Evolutionary conservation across 2,113 vertebrate species (phyloP), one percentile per base, ranked within the genome.

Genomic region (Climacteris rufus): DNA sequence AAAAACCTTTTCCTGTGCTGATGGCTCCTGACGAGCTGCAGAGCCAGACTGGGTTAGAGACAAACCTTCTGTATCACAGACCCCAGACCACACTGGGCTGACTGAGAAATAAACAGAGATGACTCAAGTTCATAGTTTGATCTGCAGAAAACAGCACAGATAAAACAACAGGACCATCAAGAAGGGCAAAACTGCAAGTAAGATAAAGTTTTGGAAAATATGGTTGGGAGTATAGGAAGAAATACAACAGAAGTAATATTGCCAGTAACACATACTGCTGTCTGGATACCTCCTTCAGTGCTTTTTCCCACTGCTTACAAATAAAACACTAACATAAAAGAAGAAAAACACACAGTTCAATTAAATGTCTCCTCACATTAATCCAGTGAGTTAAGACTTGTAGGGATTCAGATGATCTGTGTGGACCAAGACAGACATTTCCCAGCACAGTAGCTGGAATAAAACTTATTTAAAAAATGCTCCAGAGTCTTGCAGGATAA

Each of bases 241-340:
- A 75, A 50, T 24, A 39, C 0, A 0, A 63, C 31, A 53, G 22
- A 85, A 71, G 33, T 8, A 56, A 24, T 33, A 54, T 5, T 4
- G 1, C 5, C n/a, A 87, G 50, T 0, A 0, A 60, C 17, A 77
- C 39, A n/a, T 28, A 28, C 25, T 3, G 5, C 53, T 39, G 35
- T 28, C 27, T 56, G 56, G 13, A 65, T 49, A 78, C 15, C 25
- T 33, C 16, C 21, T 72, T 56, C 50, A 19, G 74, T 47, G 44
- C 10, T 71, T 71, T 35, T 27, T 24, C 20, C 2, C 10, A 1
- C 10, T 60, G 61, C 60, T 82, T 40, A 65, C 75, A 85, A 77
- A 77, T 39, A 33, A 72, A 90, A 61, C 7, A 44, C 53, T 37
- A 63, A 35, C 23, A 63, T 39, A 40, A 40, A 40, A 40, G 37